Conservation (phyloP, 23 tunicate species). For the Oikopleura dioica region DNA sequence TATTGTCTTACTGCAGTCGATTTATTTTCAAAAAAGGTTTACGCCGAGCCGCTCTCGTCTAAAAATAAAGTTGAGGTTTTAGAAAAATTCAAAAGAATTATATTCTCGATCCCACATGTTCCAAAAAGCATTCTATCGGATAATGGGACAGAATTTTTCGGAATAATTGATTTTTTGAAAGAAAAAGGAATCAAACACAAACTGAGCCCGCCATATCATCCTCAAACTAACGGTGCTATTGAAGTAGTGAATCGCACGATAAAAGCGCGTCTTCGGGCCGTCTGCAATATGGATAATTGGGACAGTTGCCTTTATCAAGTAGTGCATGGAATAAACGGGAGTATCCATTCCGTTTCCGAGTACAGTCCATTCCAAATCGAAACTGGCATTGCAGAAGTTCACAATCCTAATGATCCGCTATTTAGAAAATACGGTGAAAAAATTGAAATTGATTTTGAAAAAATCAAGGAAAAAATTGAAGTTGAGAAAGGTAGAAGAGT, state of each 20-base stretch:
- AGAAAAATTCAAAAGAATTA: neutral
- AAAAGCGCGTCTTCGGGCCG: neutral
- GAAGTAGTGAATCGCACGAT: neutral
- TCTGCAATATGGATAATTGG: neutral
- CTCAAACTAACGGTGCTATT: neutral
- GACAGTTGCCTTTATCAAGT: neutral
- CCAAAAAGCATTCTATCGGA: neutral
- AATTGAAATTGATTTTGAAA: no score
- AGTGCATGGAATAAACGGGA: neutral
- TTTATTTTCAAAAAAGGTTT: neutral
- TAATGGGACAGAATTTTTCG: neutral
- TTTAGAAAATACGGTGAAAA: no score
- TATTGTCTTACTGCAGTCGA: neutral
- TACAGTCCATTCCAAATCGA: constrained; percentile 3
- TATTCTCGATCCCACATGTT: neutral
- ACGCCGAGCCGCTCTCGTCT: neutral
- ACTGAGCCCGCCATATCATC: neutral
- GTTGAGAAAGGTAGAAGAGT: no score
- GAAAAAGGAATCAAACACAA: neutral
- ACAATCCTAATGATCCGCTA: no score
- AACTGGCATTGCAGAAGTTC: no score
- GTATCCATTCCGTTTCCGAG: neutral
- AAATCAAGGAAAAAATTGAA: no score
- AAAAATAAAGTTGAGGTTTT: neutral
- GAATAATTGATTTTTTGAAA: neutral